phyloP scores from a whole-genome alignment of 2,113 vertebrate genomes.

The Heterotis niloticus region DNA sequence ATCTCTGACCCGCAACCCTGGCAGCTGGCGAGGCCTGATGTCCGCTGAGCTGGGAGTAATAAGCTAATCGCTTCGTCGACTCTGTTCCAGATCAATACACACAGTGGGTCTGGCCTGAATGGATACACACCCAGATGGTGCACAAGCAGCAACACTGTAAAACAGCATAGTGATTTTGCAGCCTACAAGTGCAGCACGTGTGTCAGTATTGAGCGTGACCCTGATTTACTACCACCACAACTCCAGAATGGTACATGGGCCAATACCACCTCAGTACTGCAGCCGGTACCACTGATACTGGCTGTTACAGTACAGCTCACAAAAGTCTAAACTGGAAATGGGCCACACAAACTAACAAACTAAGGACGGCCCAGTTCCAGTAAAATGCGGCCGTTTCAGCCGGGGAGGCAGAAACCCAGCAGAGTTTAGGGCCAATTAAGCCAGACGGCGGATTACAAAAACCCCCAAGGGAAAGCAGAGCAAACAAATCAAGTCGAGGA shows the following conservation, averaged over 20 bases:
- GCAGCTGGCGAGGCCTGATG: background rate
- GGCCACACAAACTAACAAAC: background rate
- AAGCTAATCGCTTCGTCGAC: background rate
- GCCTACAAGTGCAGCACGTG: no score
- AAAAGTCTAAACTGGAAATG: no score
- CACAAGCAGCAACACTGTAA: background rate
- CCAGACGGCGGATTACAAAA: constrained; percentile 37
- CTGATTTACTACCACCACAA: background rate
- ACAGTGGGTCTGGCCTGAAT: no score
- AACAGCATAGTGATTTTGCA: background rate
- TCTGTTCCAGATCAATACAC: background rate
- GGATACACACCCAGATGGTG: background rate
- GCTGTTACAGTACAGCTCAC: no score
- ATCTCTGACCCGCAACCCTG: constrained; percentile 3
- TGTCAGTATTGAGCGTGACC: background rate
- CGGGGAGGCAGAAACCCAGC: background rate
- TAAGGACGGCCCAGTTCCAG: background rate
- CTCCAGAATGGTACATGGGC: no score
- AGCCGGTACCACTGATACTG: background rate
- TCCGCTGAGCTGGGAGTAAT: constrained; percentile 12
- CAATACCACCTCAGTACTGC: no score
- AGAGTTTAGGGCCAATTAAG: constrained; percentile 34
- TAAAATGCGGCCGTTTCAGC: background rate
- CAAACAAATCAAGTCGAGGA: background rate
- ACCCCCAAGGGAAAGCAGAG: constrained; percentile 29